Base-by-base conservation (phyloP, 2,113 vertebrate species). In the Daubentonia madagascariensis region DNA sequence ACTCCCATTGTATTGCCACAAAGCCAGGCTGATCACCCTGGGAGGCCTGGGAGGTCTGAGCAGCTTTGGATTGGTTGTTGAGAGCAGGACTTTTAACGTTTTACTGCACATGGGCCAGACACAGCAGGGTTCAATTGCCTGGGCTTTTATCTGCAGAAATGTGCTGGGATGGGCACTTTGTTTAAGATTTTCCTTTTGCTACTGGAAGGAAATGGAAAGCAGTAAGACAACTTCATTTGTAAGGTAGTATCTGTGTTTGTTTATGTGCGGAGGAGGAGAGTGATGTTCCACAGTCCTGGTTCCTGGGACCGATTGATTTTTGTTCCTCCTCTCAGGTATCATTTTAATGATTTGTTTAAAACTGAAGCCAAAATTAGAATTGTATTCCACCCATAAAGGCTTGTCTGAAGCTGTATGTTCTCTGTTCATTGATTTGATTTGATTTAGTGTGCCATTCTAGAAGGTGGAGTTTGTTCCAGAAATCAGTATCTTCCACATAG, bases 1-100 rank as follows among this genome's bases (percentile, higher is more conserved):
- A 99, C 99, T 98, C 96, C 98, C 98, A 99, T 99, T 99, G 99
- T 99, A 95, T 98, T 98, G 96, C 98, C 98, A 99, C 99, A 99
- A 99, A 99, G 99, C 98, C 98, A 95, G 99, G 99, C 99, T 99
- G 99, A 99, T 99, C 99, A 97, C 98, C 98, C 98, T 98, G 99
- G 98, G 99, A 99, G 99, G 97, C 97, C 97, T 93, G 98, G 97
- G 98, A 98, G 98, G 97, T 97, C 96, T 1, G 88, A 97, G 98
- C 95, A 95, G 97, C 98, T 98, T 98, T 91, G 93, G 22, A 94
- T 61, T 43, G 98, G 96, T 89, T 97, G 96, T 97, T 92, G 98
- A 98, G 98, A 98, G 96, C 89, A 1, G 94, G 95, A 89, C 97
- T 98, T 98, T 98, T 91, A 97, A 67, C 22, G 40, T 98, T 97